phyloP scores from a whole-genome alignment of 2,113 vertebrate species.

The Cyrtonyx montezumae region DNA sequence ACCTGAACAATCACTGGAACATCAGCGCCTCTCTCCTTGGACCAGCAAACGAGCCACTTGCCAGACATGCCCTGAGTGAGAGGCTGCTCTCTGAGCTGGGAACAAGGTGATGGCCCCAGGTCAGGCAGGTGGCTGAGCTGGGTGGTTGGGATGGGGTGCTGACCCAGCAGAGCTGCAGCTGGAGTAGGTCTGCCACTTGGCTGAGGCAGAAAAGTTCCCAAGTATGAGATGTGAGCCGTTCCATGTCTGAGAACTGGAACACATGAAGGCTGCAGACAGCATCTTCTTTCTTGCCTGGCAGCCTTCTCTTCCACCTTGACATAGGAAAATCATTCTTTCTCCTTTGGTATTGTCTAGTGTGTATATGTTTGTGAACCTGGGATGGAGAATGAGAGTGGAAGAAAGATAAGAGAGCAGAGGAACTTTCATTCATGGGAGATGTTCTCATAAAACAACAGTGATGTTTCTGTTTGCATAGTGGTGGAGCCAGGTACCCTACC shows the following conservation, averaged over 20 bases:
- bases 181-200: rapidly evolving
- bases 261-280: rapidly evolving
- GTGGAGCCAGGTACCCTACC: not conserved
- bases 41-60: rapidly evolving
- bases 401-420: not conserved
- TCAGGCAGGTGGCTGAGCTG: rapidly evolving
- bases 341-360: not conserved
- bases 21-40: not conserved
- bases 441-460: not conserved
- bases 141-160: rapidly evolving
- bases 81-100: rapidly evolving
- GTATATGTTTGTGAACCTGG: not conserved
- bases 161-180: not conserved
- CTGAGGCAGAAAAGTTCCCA: not conserved
- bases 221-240: rapidly evolving
- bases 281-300: not conserved
- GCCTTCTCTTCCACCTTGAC: not conserved
- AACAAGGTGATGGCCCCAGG: rapidly evolving
- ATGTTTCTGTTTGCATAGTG: not conserved
- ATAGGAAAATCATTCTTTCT: not conserved
- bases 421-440: not conserved
- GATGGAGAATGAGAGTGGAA: not conserved
- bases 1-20: not conserved
- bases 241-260: not conserved
- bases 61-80: not conserved